A percentile compares a stretch with the other conserved stretches of the same genome.
Conservation (phyloP, 2,113 vertebrate species). For the Paedocypris sp. region DNA sequence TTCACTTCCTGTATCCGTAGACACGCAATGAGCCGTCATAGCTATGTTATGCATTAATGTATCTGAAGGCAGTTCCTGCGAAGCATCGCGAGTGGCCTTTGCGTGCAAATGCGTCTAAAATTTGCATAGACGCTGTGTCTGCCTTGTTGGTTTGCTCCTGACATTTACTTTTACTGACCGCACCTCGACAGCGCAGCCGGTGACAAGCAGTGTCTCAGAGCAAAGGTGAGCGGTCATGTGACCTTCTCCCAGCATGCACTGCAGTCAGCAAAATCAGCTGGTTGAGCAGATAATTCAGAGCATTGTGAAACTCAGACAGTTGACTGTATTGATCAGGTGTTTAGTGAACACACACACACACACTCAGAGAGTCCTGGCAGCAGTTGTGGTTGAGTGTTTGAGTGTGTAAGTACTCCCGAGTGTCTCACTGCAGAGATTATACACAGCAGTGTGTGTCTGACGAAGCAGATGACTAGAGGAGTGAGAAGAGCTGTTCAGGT, state of each 20-base stretch:
- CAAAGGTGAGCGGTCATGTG: slow-evolving; percentile 1
- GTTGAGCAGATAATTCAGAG: slow-evolving; percentile 1
- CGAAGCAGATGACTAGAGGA: not conserved
- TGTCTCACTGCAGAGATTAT: not conserved
- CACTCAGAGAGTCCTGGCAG: not conserved
- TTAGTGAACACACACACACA: not conserved
- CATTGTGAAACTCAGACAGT: not conserved
- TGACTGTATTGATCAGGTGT: not conserved
- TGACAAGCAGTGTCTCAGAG: not conserved
- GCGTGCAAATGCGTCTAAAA: no score
- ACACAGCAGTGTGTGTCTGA: not conserved
- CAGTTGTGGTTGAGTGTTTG: not conserved
- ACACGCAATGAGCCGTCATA: no score
- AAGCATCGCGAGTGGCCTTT: not conserved
- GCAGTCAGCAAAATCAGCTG: not conserved
- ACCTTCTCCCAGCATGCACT: not conserved
- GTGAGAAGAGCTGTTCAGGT: not conserved
- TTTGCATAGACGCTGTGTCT: not conserved
- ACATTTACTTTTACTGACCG: not conserved
- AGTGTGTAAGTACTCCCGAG: not conserved
- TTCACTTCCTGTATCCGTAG: no score
- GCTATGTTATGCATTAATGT: no score
- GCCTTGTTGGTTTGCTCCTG: not conserved
- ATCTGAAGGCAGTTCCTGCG: no score
- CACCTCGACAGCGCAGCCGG: not conserved